Conservation (phyloP, 2,888 invertebrate species). For the Eledona agricola region DNA sequence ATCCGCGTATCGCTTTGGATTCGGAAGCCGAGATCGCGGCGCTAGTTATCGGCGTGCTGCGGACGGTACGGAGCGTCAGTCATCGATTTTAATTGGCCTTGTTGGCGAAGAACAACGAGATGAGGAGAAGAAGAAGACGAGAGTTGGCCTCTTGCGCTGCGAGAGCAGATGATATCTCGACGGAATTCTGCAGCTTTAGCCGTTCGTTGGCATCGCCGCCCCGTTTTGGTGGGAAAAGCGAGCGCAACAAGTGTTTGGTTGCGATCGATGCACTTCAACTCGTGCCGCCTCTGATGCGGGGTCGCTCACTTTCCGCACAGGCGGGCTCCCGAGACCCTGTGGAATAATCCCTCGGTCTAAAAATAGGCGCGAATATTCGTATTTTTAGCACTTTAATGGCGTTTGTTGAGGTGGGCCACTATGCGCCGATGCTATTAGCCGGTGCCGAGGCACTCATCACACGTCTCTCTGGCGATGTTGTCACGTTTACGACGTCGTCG, state of each 20-base stretch:
- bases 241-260: constrained; percentile 50
- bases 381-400: constrained; percentile 40
- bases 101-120: constrained; percentile 7
- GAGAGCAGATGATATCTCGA: constrained; percentile 28
- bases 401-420: constrained; percentile 60
- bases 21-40: too few species aligned
- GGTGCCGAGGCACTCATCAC: constrained; percentile 30
- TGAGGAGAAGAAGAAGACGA: too few species aligned
- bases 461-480: constrained; percentile 23
- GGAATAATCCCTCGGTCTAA: constrained; percentile 28
- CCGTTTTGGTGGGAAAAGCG: constrained; percentile 54
- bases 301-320: too few species aligned
- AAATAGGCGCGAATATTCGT: constrained; percentile 40
- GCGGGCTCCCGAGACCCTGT: too few species aligned
- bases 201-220: constrained; percentile 27
- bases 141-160: constrained; percentile 16
- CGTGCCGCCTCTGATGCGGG: constrained; percentile 10
- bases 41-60: too few species aligned
- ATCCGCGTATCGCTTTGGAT: too few species aligned
- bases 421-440: constrained; percentile 20
- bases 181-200: constrained; percentile 27
- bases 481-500: constrained; percentile 18
- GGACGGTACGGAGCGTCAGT: too few species aligned
- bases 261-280: constrained; percentile 49
- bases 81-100: constrained; percentile 22